A percentile compares a stretch with the other conserved stretches of the same genome.
These are phyloP conservation scores for Myotis findleyi DNA, from an alignment of 2,797 vertebrate genomes.

Conservation along the genomic window DNA sequence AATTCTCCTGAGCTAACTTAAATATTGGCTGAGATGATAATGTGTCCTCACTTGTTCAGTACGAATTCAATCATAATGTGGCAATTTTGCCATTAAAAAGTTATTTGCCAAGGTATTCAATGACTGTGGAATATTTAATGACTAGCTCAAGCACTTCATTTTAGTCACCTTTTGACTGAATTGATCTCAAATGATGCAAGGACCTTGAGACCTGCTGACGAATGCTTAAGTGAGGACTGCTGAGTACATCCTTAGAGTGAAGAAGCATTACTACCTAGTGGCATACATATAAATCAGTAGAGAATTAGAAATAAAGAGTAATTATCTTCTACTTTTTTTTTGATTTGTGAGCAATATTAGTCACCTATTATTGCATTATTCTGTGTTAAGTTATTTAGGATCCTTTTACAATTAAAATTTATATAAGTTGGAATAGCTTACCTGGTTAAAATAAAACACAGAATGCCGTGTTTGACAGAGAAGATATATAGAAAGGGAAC, in stretches of 20 bases:
- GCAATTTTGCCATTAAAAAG: constrained; percentile 52
- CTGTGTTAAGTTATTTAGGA: neutral
- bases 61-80: constrained; percentile 59
- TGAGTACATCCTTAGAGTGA: neutral
- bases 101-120: constrained; percentile 50
- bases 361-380: neutral
- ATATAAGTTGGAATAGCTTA: neutral
- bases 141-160: constrained; percentile 20
- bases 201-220: neutral
- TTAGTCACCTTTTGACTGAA: constrained; percentile 41
- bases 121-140: constrained; percentile 45
- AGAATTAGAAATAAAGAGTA: neutral
- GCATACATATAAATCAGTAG: neutral
- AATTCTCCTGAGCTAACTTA: constrained; percentile 51
- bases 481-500: neutral
- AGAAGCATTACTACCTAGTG: neutral
- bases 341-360: neutral
- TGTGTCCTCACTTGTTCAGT: constrained; percentile 24
- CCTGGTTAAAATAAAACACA: neutral
- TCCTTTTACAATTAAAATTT: neutral
- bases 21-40: constrained; percentile 55
- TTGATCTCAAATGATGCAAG: neutral
- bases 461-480: neutral
- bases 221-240: neutral
- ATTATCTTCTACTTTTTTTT: neutral